phyloP scores from a whole-genome alignment of 1,140 invertebrate species.

The Planococcus citri region DNA sequence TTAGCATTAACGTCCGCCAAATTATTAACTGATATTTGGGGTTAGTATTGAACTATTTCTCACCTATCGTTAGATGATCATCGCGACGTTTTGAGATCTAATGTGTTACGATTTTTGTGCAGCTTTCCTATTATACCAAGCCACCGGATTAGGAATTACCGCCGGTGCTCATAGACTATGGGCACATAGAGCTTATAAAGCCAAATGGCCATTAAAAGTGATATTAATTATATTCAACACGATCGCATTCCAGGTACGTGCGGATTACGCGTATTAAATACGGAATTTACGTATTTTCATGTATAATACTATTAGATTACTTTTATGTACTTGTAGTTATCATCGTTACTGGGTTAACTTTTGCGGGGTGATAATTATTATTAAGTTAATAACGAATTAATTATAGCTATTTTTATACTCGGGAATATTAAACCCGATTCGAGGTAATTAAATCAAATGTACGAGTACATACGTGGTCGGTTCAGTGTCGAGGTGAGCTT shows the following conservation, averaged over 20 bases:
- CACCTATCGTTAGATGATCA: no score
- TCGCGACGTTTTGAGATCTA: background rate
- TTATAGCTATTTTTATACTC: no score
- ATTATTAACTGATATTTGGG: slow-evolving; percentile 57
- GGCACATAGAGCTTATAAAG: slow-evolving; percentile 90
- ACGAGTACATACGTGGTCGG: no score
- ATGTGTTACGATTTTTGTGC: slow-evolving; percentile 3
- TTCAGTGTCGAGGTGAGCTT: no score
- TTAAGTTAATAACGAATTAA: no score
- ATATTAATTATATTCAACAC: slow-evolving; percentile 49
- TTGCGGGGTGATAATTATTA: no score
- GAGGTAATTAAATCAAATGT: no score
- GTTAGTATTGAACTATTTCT: slow-evolving; percentile 44
- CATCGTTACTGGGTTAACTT: no score
- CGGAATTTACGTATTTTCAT: no score
- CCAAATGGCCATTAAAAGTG: slow-evolving; percentile 69
- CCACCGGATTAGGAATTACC: slow-evolving; percentile 70
- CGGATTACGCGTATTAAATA: no score
- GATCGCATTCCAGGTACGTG: slow-evolving; percentile 24
- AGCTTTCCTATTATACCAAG: slow-evolving; percentile 47
- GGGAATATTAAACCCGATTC: no score
- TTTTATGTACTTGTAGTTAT: background rate
- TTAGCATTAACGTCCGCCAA: slow-evolving; percentile 65
- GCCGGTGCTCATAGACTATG: slow-evolving; percentile 89
- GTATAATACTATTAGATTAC: background rate